A percentile compares a stretch with the other conserved stretches of the same genome.
phyloP scores from a whole-genome alignment of 2,113 vertebrate genomes.

The Gorsachius goisagi region DNA sequence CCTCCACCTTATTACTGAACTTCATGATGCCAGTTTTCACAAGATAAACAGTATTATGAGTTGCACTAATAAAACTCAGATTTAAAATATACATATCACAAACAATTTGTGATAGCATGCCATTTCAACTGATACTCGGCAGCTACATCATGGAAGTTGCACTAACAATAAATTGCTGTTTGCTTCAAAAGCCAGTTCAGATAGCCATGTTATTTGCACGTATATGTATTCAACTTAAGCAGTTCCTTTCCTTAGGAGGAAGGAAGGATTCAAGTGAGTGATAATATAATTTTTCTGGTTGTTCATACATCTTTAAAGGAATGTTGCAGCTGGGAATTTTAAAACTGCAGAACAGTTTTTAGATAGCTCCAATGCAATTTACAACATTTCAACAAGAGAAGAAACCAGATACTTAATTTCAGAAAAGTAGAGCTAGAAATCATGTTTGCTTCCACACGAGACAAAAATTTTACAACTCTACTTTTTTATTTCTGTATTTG shows the following conservation, averaged over 20 bases:
- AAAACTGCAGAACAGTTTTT: neutral
- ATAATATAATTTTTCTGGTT: neutral
- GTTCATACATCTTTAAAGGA: neutral
- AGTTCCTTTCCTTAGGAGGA: neutral
- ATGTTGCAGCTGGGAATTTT: neutral
- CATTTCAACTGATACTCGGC: neutral
- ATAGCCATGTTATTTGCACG: neutral
- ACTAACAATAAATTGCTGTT: neutral
- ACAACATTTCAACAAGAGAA: neutral
- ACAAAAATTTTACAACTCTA: neutral
- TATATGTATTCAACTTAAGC: neutral
- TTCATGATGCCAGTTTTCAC: neutral
- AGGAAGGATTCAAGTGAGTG: neutral
- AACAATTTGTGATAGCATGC: neutral
- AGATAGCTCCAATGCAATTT: neutral
- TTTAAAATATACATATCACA: neutral
- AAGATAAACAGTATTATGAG: neutral
- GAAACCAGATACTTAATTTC: neutral
- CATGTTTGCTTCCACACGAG: neutral
- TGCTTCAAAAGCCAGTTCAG: neutral
- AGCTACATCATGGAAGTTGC: neutral
- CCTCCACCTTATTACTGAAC: neutral
- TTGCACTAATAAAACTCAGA: neutral
- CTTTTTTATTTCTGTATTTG: neutral
- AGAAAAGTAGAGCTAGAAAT: neutral